These are phyloP conservation scores for Vulpes lagopus DNA, from an alignment of 2,113 vertebrate genomes.

Conservation along the genomic window DNA sequence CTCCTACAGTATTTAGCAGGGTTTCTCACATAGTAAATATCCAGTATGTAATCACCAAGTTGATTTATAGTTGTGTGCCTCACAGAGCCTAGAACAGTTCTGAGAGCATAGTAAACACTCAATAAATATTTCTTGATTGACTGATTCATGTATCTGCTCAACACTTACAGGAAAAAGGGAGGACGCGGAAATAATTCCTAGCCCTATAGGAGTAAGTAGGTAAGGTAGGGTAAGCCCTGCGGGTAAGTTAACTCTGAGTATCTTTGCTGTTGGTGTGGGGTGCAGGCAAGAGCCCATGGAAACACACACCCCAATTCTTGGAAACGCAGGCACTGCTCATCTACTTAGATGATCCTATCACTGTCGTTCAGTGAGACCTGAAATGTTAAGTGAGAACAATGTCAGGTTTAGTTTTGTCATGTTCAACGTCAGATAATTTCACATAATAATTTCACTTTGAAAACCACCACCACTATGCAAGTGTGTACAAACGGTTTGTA, in stretches of 20 bases:
- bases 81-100: slow-evolving; percentile 26
- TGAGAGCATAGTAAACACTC: slow-evolving; percentile 56
- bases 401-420: neutral
- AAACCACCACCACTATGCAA: neutral
- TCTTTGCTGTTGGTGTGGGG: neutral
- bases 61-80: neutral
- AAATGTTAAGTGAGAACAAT: slow-evolving; percentile 4
- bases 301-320: neutral
- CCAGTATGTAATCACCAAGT: neutral
- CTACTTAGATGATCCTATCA: neutral
- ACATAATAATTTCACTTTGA: neutral
- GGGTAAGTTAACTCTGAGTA: neutral
- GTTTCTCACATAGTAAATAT: slow-evolving; percentile 53
- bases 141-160: slow-evolving; percentile 3
- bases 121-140: slow-evolving; percentile 57
- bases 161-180: neutral
- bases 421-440: neutral
- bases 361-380: neutral
- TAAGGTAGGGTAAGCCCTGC: neutral
- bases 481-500: neutral
- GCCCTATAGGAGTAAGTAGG: neutral
- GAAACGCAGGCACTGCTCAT: neutral
- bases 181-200: neutral
- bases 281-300: neutral
- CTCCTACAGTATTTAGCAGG: slow-evolving; percentile 44